These are phyloP conservation scores for Coelinius sp. DNA, from an alignment of 2,888 invertebrate species.

Conservation along the genomic window DNA sequence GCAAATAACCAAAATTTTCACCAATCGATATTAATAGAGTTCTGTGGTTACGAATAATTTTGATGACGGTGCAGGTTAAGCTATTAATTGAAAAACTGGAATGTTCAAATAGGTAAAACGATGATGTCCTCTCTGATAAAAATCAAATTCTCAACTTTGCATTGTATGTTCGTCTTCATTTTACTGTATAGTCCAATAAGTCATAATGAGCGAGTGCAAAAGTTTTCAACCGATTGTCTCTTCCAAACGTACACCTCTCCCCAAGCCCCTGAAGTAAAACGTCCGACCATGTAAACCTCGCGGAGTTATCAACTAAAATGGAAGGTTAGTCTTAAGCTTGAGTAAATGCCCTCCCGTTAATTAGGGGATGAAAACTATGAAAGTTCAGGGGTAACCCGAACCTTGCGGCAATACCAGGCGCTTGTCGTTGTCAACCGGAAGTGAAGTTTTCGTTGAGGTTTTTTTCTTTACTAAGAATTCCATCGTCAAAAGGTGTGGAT, in stretches of 20 bases:
- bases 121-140: background rate
- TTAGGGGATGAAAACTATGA: slow-evolving; percentile 34
- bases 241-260: background rate
- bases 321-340: slow-evolving; percentile 13
- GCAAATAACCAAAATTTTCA: background rate
- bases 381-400: slow-evolving; percentile 8
- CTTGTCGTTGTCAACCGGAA: slow-evolving; percentile 32
- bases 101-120: background rate
- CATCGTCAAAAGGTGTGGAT: background rate
- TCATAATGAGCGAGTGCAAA: background rate
- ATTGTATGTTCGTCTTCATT: slow-evolving; percentile 7
- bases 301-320: background rate
- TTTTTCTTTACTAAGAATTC: slow-evolving; percentile 16
- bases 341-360: slow-evolving; percentile 33
- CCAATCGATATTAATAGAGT: background rate
- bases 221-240: background rate
- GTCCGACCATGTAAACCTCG: background rate
- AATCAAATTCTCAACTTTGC: background rate
- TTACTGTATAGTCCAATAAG: slow-evolving; percentile 23
- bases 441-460: slow-evolving; percentile 26
- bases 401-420: slow-evolving; percentile 21
- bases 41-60: background rate
- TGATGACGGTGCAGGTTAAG: background rate
- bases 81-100: too few relatives aligned
- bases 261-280: background rate